Evolutionary conservation across 2,113 vertebrate genomes (phyloP).

Genomic region (Origma solitaria): DNA sequence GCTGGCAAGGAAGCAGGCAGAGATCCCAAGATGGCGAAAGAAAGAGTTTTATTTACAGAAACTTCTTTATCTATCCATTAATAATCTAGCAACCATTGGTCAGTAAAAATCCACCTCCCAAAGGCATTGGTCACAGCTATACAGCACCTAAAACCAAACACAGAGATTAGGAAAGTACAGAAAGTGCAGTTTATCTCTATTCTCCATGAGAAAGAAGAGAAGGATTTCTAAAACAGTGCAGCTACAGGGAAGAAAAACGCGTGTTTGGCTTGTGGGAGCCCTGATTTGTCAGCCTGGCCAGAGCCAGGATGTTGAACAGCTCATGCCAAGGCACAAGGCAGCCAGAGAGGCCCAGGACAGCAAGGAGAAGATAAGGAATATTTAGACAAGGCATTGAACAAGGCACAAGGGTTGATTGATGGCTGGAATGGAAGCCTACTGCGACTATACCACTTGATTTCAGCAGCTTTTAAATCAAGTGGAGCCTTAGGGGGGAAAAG

Average conservation of each 20-base stretch:
- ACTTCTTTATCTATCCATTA: no score
- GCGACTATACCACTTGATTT: background rate
- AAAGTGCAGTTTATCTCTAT: no score
- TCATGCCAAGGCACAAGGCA: background rate
- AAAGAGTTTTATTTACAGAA: no score
- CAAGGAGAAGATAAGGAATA: background rate
- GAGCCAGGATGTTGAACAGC: background rate
- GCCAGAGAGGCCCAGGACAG: background rate
- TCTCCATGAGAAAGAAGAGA: no score
- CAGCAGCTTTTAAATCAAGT: constrained; percentile 43
- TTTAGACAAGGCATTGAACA: background rate
- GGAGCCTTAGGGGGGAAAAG: background rate
- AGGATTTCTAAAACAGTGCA: no score
- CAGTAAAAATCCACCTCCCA: no score
- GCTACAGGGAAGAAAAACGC: background rate
- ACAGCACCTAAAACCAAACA: no score
- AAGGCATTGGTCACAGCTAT: no score
- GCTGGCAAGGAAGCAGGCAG: no score
- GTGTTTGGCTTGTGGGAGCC: background rate
- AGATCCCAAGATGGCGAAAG: no score
- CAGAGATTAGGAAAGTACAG: no score
- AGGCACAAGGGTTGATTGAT: constrained; percentile 2
- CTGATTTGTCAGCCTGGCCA: background rate
- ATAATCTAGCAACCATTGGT: no score
- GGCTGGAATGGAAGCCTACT: background rate